These are phyloP conservation scores for Tridacna crocea DNA, from an alignment of 2,888 invertebrate genomes.

Conservation along the genomic window DNA sequence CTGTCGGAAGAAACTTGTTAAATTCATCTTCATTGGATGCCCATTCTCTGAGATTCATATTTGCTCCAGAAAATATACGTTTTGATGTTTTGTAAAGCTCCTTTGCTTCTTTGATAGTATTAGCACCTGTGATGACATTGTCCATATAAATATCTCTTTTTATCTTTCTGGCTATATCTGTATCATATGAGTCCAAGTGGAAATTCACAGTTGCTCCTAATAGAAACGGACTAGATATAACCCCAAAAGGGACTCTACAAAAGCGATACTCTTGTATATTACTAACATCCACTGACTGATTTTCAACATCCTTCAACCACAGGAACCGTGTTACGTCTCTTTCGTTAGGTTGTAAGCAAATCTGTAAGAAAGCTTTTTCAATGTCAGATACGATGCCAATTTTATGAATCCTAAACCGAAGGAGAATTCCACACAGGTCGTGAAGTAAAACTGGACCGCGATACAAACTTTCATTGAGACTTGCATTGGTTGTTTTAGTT, in stretches of 20 bases:
- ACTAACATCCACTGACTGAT: not conserved
- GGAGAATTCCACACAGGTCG: slow-evolving; percentile 23
- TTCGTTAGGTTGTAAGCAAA: slow-evolving; percentile 23
- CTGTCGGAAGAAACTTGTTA: not conserved
- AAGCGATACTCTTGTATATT: slow-evolving; percentile 31
- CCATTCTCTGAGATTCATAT: slow-evolving; percentile 33
- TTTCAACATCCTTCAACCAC: slow-evolving; percentile 37
- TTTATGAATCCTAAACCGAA: slow-evolving; percentile 1
- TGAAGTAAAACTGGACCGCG: slow-evolving; percentile 25
- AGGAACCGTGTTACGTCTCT: slow-evolving; percentile 45
- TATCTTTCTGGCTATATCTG: not conserved
- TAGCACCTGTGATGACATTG: slow-evolving; percentile 19
- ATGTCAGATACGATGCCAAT: slow-evolving; percentile 35
- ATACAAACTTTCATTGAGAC: slow-evolving; percentile 38
- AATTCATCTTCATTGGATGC: slow-evolving; percentile 20
- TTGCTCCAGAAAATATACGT: slow-evolving; percentile 14
- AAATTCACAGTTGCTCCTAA: slow-evolving; percentile 16
- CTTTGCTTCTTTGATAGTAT: not conserved
- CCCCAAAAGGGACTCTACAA: slow-evolving; percentile 14
- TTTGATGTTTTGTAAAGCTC: slow-evolving; percentile 7
- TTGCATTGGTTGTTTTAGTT: slow-evolving; percentile 9
- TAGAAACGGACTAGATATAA: slow-evolving; percentile 32
- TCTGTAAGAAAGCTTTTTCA: slow-evolving; percentile 45
- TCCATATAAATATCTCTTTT: slow-evolving; percentile 32
- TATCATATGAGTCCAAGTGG: slow-evolving; percentile 15